A percentile compares a stretch with the other conserved stretches of the same genome.
phyloP scores from a whole-genome alignment of 2,888 invertebrate species.

The Pammene aurita region DNA sequence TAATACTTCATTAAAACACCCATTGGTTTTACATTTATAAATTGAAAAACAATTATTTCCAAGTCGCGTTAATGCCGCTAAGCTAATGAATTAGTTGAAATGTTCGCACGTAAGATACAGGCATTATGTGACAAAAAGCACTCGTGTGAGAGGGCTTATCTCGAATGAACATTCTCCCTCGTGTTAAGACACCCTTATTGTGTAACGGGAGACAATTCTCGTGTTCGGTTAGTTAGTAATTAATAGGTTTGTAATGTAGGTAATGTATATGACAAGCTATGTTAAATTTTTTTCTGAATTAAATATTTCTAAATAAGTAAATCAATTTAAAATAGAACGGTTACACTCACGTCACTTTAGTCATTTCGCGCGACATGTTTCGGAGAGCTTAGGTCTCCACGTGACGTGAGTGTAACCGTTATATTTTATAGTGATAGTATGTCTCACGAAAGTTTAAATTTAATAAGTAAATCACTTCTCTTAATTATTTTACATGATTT shows the following conservation, averaged over 20 bases:
- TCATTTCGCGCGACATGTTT: too few relatives aligned
- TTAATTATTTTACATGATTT: too few relatives aligned
- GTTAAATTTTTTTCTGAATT: not conserved
- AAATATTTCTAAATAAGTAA: too few relatives aligned
- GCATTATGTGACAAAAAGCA: slow-evolving; percentile 73
- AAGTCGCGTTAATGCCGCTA: slow-evolving; percentile 35
- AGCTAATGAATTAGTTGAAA: slow-evolving; percentile 42
- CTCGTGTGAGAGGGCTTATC: slow-evolving; percentile 70
- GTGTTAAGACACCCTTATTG: slow-evolving; percentile 45
- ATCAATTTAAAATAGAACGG: too few relatives aligned
- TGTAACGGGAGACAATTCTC: slow-evolving; percentile 47
- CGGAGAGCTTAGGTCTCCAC: too few relatives aligned
- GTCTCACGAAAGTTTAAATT: too few relatives aligned
- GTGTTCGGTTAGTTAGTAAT: slow-evolving; percentile 19
- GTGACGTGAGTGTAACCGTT: too few relatives aligned
- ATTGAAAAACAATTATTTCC: slow-evolving; percentile 36
- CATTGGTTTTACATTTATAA: not conserved
- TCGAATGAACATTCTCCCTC: slow-evolving; percentile 62
- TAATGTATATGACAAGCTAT: not conserved
- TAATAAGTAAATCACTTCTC: too few relatives aligned
- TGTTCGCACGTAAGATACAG: slow-evolving; percentile 59
- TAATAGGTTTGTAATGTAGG: slow-evolving; percentile 7
- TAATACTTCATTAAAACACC: too few relatives aligned
- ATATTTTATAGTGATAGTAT: too few relatives aligned
- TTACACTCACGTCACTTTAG: too few relatives aligned